Evolutionary conservation across 2,113 vertebrate genomes (phyloP), one percentile per base, ranked within the genome.

Genomic region (Heterocephalus glaber): DNA sequence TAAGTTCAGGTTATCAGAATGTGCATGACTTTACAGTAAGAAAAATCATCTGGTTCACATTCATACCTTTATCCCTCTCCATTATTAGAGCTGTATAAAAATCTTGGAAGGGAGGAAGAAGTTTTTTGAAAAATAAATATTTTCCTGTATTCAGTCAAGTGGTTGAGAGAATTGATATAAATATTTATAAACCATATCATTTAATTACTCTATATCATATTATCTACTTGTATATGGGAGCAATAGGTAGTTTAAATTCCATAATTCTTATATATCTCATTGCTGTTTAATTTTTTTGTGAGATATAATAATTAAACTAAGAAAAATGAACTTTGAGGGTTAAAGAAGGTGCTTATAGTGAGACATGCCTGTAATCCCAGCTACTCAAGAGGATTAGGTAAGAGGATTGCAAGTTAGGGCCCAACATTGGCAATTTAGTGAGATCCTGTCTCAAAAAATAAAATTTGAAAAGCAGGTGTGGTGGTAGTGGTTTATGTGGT

Each of bases 271-370:
- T 0, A 12, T 92, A 72, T 77, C 22, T 54, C 17, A 41, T 66
- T 92, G 38, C 26, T 20, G 24, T 92, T 86, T 86, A 86, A 89
- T 93, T 97, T n/a, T n/a, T n/a, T n/a, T 26, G 61, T 92, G 38
- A 81, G 30, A 44, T 56, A 61, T 4, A 60, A 83, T 90, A 86
- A 77, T 88, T 95, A 95, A 83, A 80, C 20, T 86, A 70, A 86
- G 63, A 74, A 93, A 95, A 89, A 44, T 63, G 63, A 92, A 47
- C 52, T 61, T 82, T 79, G 65, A 54, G 84, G 33, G 49, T 16
- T 80, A 47, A 76, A 85, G 26, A 63, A 74, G 19, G 20, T 76
- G 13, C 28, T 14, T 26, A 33, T 77, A 24, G 74, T 49, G 44
- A 24, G 13, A 2, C 28, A 30, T 77, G 26, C 26, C 44, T 49